phyloP scores from a whole-genome alignment of 2,797 vertebrate species.

The Halcyon chelicuti region DNA sequence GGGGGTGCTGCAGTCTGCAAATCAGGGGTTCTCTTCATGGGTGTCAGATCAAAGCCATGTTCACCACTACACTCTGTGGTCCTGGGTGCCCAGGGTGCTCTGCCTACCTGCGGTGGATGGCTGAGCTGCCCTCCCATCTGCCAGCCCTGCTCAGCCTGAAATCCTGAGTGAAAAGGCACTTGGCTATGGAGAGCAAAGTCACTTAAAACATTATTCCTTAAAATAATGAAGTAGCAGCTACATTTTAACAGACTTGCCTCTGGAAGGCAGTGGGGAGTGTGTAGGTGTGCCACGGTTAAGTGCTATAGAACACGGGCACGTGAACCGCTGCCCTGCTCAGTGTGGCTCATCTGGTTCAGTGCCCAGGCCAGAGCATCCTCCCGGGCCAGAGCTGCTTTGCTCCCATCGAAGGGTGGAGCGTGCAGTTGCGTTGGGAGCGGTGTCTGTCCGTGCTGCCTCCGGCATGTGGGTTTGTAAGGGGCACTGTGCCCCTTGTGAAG shows the following conservation, averaged over 20 bases:
- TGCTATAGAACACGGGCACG: rapidly evolving
- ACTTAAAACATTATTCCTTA: neutral
- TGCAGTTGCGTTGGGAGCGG: rapidly evolving
- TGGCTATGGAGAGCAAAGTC: rapidly evolving
- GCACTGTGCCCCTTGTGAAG: neutral
- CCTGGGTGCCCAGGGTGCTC: rapidly evolving
- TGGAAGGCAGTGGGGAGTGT: neutral
- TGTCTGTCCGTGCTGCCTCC: rapidly evolving
- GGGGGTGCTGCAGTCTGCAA: neutral
- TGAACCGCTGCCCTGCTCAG: neutral
- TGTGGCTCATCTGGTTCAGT: rapidly evolving
- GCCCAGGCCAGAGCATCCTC: too few species aligned
- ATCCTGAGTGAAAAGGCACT: rapidly evolving
- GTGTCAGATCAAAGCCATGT: neutral
- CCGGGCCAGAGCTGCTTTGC: neutral
- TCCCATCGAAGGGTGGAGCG: rapidly evolving
- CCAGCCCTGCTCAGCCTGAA: neutral
- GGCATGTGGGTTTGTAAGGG: neutral
- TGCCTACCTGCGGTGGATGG: neutral
- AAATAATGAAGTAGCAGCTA: neutral
- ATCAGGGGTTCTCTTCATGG: neutral
- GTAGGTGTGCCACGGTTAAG: neutral
- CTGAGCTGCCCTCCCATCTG: neutral
- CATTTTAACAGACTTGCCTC: neutral
- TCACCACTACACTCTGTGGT: rapidly evolving